Base-by-base conservation (phyloP, 2,888 invertebrate species). In the Microchrysa polita region DNA sequence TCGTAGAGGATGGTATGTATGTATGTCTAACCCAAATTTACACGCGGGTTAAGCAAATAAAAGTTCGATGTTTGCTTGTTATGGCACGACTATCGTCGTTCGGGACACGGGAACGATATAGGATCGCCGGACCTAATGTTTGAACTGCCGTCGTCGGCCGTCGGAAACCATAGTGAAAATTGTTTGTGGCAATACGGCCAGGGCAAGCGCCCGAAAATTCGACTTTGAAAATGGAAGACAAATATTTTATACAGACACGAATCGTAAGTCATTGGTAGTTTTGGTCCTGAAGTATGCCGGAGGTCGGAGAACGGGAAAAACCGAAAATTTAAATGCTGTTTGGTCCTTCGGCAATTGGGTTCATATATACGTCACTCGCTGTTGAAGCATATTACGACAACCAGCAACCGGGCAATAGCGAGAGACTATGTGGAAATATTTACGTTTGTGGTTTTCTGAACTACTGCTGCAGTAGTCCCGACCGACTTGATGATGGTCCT, bases 381-480 rank as follows among this genome's bases (percentile, higher is more conserved):
- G n/a, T n/a, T n/a, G 65, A 48, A 42, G n/a, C 20, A 5, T 12
- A 48, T 48, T n/a, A n/a, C n/a, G n/a, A n/a, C n/a, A n/a, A n/a
- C n/a, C 48, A 22, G 16, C 23, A 34, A 34, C 1, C 14, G 65
- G n/a, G 44, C 10, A 44, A 65, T n/a, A 48, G 44, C 23, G 48
- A 48, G 44, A 44, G 44, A 22, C 22, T 44, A n/a, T n/a, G 22
- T 48, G 20, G 44, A 65, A 65, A 65, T 65, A 65, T 65, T 65
- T 48, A 44, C 48, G 44, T 48, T 65, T 34, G 65, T 65, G 65
- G 48, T 48, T 65, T n/a, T 65, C 34, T 12, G 65, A 40, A 65
- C 22, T 65, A 44, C 65, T 65, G n/a, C n/a, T n/a, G 65, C 65
- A 65, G 65, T 65, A 34, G 20, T 44, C 48, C n/a, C n/a, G n/a